These are phyloP conservation scores for Brachionus rubens DNA, from an alignment of 1,140 invertebrate genomes.

Conservation along the genomic window DNA sequence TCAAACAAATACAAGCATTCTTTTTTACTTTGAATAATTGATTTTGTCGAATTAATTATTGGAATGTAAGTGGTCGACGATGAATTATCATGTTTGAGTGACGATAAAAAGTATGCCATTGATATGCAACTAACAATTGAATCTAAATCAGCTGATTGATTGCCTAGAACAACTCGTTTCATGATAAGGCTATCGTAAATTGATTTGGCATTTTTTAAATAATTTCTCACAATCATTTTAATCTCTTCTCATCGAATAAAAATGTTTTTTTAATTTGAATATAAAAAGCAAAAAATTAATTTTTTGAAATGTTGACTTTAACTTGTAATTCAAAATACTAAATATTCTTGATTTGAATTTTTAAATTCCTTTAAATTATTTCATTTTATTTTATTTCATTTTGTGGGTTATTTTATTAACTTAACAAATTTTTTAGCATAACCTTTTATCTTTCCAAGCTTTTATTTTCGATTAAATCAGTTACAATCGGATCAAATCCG, in stretches of 20 bases:
- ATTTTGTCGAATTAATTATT: conserved; percentile 16
- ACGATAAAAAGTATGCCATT: conserved; percentile 19
- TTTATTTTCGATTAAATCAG: too few relatives aligned
- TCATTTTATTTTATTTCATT: too few relatives aligned
- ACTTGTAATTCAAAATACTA: too few relatives aligned
- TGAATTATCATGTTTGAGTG: neutral
- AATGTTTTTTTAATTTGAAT: neutral
- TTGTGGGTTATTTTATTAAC: too few relatives aligned
- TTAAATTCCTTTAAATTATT: too few relatives aligned
- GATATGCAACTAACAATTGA: conserved; percentile 43
- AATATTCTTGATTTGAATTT: too few relatives aligned
- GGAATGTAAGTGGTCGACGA: neutral
- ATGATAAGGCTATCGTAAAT: neutral
- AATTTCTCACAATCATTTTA: neutral
- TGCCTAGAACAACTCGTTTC: conserved; percentile 10
- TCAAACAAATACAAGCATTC: conserved; percentile 44
- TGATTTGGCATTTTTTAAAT: neutral
- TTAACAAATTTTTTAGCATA: too few relatives aligned
- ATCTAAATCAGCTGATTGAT: conserved; percentile 41
- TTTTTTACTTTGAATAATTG: conserved; percentile 26
- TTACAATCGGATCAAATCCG: too few relatives aligned
- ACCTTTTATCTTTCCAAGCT: too few relatives aligned
- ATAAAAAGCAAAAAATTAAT: neutral
- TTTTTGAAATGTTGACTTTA: too few relatives aligned
- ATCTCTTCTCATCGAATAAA: neutral